Percentiles rank a stretch among this genome's conserved stretches.
phyloP scores from a whole-genome alignment of 2,888 invertebrate genomes.

The Eulithis testata region DNA sequence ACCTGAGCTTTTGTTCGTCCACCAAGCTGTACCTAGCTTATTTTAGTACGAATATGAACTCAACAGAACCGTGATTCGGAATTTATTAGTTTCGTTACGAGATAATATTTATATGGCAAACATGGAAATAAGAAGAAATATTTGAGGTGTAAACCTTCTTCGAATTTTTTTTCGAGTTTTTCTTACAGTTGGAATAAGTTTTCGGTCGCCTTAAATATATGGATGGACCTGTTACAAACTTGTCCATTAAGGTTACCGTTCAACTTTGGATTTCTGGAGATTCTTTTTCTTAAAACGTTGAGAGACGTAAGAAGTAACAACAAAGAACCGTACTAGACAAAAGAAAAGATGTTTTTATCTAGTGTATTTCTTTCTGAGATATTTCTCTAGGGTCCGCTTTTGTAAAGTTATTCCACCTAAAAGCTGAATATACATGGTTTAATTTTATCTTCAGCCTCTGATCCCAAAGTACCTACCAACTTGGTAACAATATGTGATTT shows the following conservation, averaged over 20 bases:
- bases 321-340: slow-evolving; percentile 14
- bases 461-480: background rate
- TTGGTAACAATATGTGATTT: slow-evolving; percentile 16
- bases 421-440: background rate
- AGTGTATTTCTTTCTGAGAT: slow-evolving; percentile 10
- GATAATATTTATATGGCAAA: no score
- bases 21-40: slow-evolving; percentile 57
- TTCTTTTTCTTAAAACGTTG: slow-evolving; percentile 22
- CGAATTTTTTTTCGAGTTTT: background rate
- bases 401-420: slow-evolving; percentile 1
- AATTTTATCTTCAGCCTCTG: slow-evolving; percentile 3
- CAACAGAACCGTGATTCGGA: background rate
- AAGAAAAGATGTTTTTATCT: slow-evolving; percentile 17
- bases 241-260: slow-evolving; percentile 4
- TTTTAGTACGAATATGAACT: slow-evolving; percentile 37
- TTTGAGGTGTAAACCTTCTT: background rate
- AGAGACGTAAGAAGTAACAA: slow-evolving; percentile 8
- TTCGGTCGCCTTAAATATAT: background rate
- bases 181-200: no score
- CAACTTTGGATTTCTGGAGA: slow-evolving; percentile 15
- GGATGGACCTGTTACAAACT: slow-evolving; percentile 5
- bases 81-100: background rate
- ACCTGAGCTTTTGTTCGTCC: slow-evolving; percentile 68
- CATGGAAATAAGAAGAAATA: background rate
- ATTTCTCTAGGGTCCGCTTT: slow-evolving; percentile 18